Evolutionary conservation across 1,140 invertebrate genomes (phyloP), one percentile per base, ranked within the genome.

Genomic region (Nephila pilipes): DNA sequence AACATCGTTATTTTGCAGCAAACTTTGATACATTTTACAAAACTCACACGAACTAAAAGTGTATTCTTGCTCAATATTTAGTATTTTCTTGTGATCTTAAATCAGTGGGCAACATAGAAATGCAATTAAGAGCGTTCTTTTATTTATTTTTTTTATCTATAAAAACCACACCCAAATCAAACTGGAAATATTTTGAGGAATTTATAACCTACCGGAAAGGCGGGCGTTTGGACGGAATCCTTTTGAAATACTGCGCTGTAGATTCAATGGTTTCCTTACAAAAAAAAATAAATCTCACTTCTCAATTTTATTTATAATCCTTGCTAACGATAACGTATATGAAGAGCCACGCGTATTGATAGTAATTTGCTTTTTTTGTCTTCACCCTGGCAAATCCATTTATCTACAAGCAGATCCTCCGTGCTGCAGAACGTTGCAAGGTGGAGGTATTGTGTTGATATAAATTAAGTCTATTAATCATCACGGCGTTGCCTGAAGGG

Each of bases 391-490:
- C 69, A 75, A 75, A 75, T 75, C 69, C 69, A 75, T 75, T 75
- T 55, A 83, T 81, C 80, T 83, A 55, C 12, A 29, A 58, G 18
- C 6, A 25, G 10, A 16, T 29, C 54, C 54, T 14, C 8, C 54
- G 4, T 55, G 14, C 54, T 16, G n/a, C 25, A 60, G 8, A 36
- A 12, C 22, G 14, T 18, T 25, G 55, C 25, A 85, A 57, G 83
- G 6, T 32, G 55, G 83, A 55, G 83, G 57, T 25, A 58, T 32
- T 85, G 83, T 85, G 69, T 85, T 85, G 54, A 60, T 85, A 85
- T 85, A 85, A 85, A 85, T 85, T 85, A 85, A 85, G 54, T 18
- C 54, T 85, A 85, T 85, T 85, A 85, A 85, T 85, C 83, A 85
- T 32, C 14, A n/a, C 60, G 25, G 18, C 25, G 18, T 57, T 5